Conservation (phyloP, 2,113 vertebrate species). For the Sigmodon hispidus region DNA sequence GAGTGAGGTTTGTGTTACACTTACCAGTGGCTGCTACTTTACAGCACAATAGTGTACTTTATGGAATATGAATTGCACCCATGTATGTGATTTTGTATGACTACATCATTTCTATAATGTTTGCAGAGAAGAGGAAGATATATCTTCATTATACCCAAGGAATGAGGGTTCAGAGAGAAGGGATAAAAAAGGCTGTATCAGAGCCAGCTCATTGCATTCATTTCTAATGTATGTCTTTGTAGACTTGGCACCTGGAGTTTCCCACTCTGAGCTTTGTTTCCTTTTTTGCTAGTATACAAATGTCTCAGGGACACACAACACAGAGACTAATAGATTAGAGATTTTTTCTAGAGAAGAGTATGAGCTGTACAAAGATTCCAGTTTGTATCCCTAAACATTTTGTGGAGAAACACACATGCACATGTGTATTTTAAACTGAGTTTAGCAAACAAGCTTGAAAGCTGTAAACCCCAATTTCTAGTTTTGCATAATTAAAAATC, state of each 20-base stretch:
- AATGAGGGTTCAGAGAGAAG: neutral
- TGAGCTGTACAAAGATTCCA: neutral
- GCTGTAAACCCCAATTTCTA: neutral
- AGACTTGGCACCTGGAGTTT: neutral
- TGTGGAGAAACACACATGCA: neutral
- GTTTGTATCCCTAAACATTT: neutral
- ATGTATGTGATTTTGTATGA: neutral
- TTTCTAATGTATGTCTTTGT: neutral
- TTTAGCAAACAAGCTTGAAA: constrained; percentile 33
- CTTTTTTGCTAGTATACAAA: neutral
- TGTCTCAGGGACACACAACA: neutral
- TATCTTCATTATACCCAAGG: neutral
- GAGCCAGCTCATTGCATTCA: neutral
- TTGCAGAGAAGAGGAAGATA: neutral
- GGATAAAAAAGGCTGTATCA: neutral
- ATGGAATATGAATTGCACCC: neutral
- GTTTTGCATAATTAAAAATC: neutral
- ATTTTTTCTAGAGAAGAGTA: neutral
- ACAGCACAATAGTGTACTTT: neutral
- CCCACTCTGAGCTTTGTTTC: neutral
- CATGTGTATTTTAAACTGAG: neutral
- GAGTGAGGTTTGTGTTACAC: neutral
- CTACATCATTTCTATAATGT: neutral
- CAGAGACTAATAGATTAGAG: neutral
- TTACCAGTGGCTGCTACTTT: neutral